Evolutionary conservation across 2,113 vertebrate species (phyloP).

Genomic region (Rhea americana): DNA sequence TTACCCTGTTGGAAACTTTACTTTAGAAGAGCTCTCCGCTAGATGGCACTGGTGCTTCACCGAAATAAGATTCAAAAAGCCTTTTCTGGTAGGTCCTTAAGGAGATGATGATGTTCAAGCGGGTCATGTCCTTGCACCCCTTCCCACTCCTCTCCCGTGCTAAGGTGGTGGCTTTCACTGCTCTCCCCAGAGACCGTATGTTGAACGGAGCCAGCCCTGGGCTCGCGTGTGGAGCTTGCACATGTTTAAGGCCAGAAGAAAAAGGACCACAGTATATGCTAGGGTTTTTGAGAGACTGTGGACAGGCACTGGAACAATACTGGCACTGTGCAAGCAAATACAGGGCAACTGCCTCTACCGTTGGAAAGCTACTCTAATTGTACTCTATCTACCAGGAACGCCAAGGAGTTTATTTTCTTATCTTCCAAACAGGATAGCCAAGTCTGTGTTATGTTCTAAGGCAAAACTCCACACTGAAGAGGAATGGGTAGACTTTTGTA

Average conservation of each 20-base stretch:
- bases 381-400: background rate
- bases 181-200: background rate
- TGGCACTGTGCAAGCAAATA: fast-evolving
- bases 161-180: background rate
- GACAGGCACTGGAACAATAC: fast-evolving
- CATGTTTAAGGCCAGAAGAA: background rate
- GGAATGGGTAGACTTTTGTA: background rate
- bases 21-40: background rate
- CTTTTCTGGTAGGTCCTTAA: background rate
- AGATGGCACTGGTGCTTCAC: constrained; percentile 63
- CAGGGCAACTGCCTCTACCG: background rate
- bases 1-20: fast-evolving
- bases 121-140: background rate
- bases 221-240: background rate
- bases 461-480: background rate
- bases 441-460: background rate
- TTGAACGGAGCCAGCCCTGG: fast-evolving
- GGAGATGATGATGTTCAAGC: fast-evolving
- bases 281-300: background rate
- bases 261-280: fast-evolving
- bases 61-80: background rate
- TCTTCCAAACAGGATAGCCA: background rate
- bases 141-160: fast-evolving
- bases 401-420: background rate
- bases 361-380: fast-evolving